Evolutionary conservation across 2,888 invertebrate genomes (phyloP), one percentile per base, ranked within the genome.

Genomic region (Nephrotoma flavescens): DNA sequence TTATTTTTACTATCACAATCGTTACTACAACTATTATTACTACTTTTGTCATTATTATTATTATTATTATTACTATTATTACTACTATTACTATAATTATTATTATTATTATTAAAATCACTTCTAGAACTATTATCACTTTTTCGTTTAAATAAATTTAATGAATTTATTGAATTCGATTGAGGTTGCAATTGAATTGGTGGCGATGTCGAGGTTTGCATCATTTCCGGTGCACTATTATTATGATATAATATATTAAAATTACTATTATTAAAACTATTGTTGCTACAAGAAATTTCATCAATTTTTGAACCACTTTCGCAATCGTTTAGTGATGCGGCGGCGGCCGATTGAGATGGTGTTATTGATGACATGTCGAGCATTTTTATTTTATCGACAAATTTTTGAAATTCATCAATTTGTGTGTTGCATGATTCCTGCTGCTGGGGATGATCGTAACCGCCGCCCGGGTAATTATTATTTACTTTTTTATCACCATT

Each of bases 391-490:
- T 89, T 88, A 57, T 88, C 88, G 0, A 90, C 87, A 87, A 90
- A 90, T 42, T 91, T 89, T 44, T 90, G 89, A 87, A 90, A 91
- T 86, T 90, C 91, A 41, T 88, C 87, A 7, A 88, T 71, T 71
- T 71, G 71, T 9, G 84, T 45, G 88, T 88, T 6, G 87, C 87
- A 85, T 85, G 5, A 44, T 85, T 44, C 86, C 87, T 41, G 87
- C 87, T 15, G 88, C 87, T 11, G 86, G 86, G 5, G 87, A 44
- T 41, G 87, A 86, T 15, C 83, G 19, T 19, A 86, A 44, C 6
- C 41, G 83, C 47, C n/a, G 45, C n/a, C 31, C 31, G 71, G 5
- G 11, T 9, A 47, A 12, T 47, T 44, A 15, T 86, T 52, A 85
- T 86, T 87, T 83, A 42, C 19, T 42, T 19, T 41, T 41, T 42